Evolutionary conservation across 2,113 vertebrate species (phyloP).

Genomic region (Petroica traversi): DNA sequence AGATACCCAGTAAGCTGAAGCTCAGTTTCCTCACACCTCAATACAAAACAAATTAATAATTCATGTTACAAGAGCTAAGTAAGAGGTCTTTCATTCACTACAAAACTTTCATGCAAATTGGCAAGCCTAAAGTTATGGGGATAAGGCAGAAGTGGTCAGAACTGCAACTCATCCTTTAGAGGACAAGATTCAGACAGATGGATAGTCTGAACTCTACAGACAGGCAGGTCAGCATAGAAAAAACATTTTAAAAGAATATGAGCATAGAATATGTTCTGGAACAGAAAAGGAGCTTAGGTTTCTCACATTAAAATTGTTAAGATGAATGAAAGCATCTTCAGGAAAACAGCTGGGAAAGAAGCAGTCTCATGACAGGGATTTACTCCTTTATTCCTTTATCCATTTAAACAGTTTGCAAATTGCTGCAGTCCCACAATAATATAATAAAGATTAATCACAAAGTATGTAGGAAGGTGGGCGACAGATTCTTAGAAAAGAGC

Average conservation of each 20-base stretch:
- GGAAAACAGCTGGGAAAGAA: background rate
- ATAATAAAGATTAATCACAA: background rate
- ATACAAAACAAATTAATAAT: slow-evolving; percentile 28
- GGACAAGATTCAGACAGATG: background rate
- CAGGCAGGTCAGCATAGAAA: background rate
- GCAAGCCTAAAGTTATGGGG: background rate
- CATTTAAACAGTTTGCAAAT: background rate
- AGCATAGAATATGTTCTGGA: background rate
- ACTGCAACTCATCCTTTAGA: background rate
- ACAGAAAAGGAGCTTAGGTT: background rate
- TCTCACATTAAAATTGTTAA: background rate
- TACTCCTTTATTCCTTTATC: background rate
- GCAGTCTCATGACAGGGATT: background rate
- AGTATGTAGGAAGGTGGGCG: background rate
- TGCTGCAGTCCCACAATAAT: background rate
- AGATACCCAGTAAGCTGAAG: background rate
- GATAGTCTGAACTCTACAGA: background rate
- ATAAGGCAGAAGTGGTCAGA: background rate
- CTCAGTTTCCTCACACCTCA: background rate
- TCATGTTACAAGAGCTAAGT: background rate
- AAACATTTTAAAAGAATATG: background rate
- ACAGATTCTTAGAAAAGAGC: background rate
- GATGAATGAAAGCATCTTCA: background rate
- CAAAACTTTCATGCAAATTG: background rate
- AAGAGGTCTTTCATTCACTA: background rate